phyloP scores from a whole-genome alignment of 2,888 invertebrate genomes.

The Polyommatus icarus region DNA sequence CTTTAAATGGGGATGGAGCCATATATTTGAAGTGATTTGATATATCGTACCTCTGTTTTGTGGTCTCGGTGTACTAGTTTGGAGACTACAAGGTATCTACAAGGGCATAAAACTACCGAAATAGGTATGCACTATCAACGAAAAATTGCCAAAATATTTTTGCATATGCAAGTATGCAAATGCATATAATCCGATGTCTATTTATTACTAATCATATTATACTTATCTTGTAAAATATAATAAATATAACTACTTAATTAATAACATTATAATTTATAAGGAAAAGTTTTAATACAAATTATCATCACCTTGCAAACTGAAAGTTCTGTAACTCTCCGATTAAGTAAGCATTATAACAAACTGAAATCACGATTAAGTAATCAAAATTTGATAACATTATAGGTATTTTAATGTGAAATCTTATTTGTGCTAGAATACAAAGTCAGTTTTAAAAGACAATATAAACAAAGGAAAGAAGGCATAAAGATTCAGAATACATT shows the following conservation, averaged over 20 bases:
- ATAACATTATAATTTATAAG: background rate
- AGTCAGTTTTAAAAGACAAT: background rate
- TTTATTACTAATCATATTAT: background rate
- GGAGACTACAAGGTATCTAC: no score
- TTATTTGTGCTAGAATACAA: background rate
- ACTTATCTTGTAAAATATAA: constrained; percentile 2
- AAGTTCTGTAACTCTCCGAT: background rate
- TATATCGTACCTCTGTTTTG: no score
- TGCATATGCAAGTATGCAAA: no score
- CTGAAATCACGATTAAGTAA: background rate
- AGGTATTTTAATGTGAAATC: background rate
- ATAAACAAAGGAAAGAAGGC: background rate
- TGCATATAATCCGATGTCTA: no score
- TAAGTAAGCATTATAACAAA: no score
- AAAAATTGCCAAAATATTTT: no score
- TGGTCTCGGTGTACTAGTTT: no score
- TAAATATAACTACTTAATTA: background rate
- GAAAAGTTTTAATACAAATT: background rate
- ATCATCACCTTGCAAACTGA: background rate
- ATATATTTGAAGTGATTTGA: no score
- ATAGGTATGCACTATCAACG: no score
- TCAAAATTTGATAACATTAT: background rate
- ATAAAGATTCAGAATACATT: background rate
- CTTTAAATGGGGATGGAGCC: no score
- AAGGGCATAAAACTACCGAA: no score